Evolutionary conservation across 2,113 vertebrate species (phyloP).

Genomic region (Esox niger): DNA sequence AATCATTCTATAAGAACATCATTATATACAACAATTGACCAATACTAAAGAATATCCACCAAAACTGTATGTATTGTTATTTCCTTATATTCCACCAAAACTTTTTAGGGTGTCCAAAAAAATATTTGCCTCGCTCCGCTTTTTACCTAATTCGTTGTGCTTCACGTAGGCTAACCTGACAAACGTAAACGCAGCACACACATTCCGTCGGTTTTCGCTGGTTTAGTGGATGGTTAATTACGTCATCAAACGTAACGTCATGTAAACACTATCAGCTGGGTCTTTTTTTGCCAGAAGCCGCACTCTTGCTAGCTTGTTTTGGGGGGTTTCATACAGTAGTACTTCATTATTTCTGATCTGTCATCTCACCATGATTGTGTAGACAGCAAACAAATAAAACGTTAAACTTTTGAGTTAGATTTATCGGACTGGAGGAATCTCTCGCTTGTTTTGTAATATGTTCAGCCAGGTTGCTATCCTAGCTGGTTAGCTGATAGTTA

Average conservation of each 20-base stretch:
- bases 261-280: constrained; percentile 42
- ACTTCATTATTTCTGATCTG: neutral
- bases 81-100: no score
- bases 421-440: neutral
- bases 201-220: neutral
- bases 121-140: no score
- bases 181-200: neutral
- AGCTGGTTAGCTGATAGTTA: neutral
- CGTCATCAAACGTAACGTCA: constrained; percentile 35
- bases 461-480: neutral
- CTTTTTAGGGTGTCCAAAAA: no score
- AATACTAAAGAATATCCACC: no score
- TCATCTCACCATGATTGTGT: neutral
- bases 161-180: no score
- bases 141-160: no score
- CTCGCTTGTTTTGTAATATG: neutral
- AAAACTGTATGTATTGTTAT: no score
- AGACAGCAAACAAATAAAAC: neutral
- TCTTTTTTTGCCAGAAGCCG: neutral
- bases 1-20: no score
- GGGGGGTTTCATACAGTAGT: neutral
- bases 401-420: neutral
- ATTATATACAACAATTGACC: no score
- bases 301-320: neutral
- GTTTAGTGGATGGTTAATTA: neutral